Evolutionary conservation across 2,797 vertebrate species (phyloP).

Genomic region (Toxotes lorentzi): DNA sequence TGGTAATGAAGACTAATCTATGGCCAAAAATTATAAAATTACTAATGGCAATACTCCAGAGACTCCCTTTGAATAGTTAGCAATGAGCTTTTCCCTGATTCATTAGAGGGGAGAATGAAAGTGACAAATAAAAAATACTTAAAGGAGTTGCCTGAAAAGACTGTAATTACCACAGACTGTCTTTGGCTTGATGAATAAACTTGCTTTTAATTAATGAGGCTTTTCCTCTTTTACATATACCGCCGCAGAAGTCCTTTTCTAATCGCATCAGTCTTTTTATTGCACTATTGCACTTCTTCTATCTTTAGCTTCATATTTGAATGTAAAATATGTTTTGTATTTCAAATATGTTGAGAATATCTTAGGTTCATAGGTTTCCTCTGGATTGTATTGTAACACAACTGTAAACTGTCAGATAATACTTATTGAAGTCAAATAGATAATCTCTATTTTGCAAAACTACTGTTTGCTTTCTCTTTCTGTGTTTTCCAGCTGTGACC

Average conservation of each 20-base stretch:
- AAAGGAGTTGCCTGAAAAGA: neutral
- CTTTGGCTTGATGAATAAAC: conserved; percentile 22
- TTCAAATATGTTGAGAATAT: neutral
- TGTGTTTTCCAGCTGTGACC: conserved; percentile 33
- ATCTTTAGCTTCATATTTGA: conserved; percentile 6
- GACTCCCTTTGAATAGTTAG: conserved; percentile 6
- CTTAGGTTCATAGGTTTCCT: neutral
- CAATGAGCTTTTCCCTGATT: conserved; percentile 32
- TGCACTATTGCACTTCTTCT: neutral
- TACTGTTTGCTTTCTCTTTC: neutral
- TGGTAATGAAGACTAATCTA: conserved; percentile 43
- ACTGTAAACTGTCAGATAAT: neutral
- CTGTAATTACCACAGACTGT: conserved; percentile 35
- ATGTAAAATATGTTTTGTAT: neutral
- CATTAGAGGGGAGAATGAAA: conserved; percentile 8
- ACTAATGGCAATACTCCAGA: conserved; percentile 31
- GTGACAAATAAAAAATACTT: conserved; percentile 20
- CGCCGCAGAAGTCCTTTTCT: neutral
- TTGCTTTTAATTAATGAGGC: conserved; percentile 4
- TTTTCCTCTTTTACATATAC: neutral
- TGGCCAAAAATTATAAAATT: conserved; percentile 29
- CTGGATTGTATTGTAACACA: neutral
- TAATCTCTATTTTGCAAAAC: conserved; percentile 11
- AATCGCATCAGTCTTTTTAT: neutral
- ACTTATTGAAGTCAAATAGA: conserved; percentile 22